Percentiles rank a stretch among this genome's conserved stretches.
Evolutionary conservation across 2,888 invertebrate genomes (phyloP).

Genomic region (Stenichneumon culpator): DNA sequence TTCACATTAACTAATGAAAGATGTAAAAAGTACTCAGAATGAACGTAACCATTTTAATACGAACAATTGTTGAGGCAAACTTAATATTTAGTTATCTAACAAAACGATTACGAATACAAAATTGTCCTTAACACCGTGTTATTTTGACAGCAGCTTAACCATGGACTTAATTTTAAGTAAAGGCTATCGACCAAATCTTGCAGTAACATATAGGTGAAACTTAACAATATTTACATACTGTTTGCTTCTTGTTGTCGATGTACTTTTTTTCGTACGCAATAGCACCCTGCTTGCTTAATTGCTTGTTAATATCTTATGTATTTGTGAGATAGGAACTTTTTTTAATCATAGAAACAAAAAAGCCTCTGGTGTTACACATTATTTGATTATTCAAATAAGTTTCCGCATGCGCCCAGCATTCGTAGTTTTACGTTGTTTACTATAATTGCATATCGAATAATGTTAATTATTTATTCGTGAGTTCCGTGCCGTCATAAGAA

Average conservation of each 20-base stretch:
- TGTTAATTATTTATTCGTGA: not conserved
- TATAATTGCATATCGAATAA: slow-evolving; percentile 11
- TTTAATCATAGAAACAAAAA: not conserved
- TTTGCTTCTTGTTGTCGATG: slow-evolving; percentile 73
- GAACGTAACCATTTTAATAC: not conserved
- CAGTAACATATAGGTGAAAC: slow-evolving; percentile 84
- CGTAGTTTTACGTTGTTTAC: slow-evolving; percentile 26
- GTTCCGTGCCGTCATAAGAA: not conserved
- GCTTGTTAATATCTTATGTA: slow-evolving; percentile 21
- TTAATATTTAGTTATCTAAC: slow-evolving; percentile 13
- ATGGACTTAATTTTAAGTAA: slow-evolving; percentile 83
- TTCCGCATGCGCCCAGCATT: slow-evolving; percentile 36
- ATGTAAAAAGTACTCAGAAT: not conserved
- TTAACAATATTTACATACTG: slow-evolving; percentile 74
- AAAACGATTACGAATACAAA: slow-evolving; percentile 6
- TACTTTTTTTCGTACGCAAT: slow-evolving; percentile 56
- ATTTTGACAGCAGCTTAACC: slow-evolving; percentile 84
- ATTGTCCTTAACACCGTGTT: slow-evolving; percentile 79
- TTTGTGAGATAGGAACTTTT: not conserved
- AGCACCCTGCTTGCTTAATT: slow-evolving; percentile 58
- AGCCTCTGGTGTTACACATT: not conserved
- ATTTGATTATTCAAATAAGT: not conserved
- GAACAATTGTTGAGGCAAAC: not conserved
- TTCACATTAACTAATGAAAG: not conserved
- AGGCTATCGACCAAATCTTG: slow-evolving; percentile 82